phyloP scores from a whole-genome alignment of 2,888 invertebrate genomes.

The Balanococcus diminutus region DNA sequence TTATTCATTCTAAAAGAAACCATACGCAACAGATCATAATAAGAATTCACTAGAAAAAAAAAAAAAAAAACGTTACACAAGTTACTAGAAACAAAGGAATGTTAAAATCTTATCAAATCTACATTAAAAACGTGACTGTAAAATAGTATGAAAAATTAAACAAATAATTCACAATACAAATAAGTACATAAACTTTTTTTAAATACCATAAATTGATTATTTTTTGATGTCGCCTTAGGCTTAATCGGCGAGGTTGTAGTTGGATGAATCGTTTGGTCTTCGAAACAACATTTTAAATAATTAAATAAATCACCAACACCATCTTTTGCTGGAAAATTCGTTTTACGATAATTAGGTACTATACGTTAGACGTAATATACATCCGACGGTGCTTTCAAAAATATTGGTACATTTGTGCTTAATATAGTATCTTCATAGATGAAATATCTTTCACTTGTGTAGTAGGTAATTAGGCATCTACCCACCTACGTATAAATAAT shows the following conservation, averaged over 20 bases:
- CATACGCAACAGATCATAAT: conserved; percentile 20
- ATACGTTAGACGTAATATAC: conserved; percentile 14
- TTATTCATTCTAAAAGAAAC: conserved; percentile 16
- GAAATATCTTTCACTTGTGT: neutral
- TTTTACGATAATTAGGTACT: neutral
- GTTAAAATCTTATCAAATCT: neutral
- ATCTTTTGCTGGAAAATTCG: neutral
- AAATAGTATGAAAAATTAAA: conserved; percentile 20
- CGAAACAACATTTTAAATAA: neutral
- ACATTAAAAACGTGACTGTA: conserved; percentile 41
- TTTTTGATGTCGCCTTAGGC: neutral
- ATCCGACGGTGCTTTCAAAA: neutral
- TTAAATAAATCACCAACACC: neutral
- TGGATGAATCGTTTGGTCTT: neutral
- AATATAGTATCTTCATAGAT: neutral
- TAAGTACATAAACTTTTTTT: neutral
- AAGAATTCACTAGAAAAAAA: neutral
- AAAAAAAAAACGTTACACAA: neutral
- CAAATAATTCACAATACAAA: conserved; percentile 6
- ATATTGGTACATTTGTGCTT: neutral
- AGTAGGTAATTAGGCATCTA: neutral
- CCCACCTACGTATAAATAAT: neutral
- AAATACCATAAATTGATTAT: neutral
- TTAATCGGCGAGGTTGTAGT: neutral
- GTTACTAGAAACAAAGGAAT: conserved; percentile 17